Evolutionary conservation across 2,113 vertebrate species (phyloP).

Genomic region (Ameiurus melas): DNA sequence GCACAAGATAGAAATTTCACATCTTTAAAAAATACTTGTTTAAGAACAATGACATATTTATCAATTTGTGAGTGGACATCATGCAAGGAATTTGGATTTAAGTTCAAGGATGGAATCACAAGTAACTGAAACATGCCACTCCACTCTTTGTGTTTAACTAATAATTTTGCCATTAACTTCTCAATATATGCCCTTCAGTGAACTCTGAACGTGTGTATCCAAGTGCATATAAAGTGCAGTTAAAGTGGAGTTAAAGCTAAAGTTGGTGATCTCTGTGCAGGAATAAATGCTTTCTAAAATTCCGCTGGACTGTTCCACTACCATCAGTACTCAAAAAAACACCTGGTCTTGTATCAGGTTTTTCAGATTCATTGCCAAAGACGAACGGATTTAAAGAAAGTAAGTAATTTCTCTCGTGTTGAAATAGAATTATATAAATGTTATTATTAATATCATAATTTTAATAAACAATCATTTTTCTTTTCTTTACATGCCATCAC

Average conservation of each 20-base stretch:
- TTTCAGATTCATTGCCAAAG: slow-evolving; percentile 12
- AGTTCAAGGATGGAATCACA: too few species aligned
- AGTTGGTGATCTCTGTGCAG: slow-evolving; percentile 17
- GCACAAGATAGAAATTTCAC: background rate
- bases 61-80: background rate
- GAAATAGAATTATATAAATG: background rate
- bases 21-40: background rate
- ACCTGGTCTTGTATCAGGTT: slow-evolving; percentile 22
- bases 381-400: background rate
- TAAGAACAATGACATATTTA: background rate
- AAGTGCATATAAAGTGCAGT: too few species aligned
- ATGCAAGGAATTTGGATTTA: too few species aligned
- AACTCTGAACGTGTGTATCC: background rate
- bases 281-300: slow-evolving; percentile 41
- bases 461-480: background rate
- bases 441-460: background rate
- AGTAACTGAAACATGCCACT: too few species aligned
- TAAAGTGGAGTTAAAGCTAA: background rate
- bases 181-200: too few species aligned
- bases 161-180: too few species aligned
- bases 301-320: slow-evolving; percentile 16
- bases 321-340: background rate
- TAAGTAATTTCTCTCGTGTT: background rate
- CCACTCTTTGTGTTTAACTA: too few species aligned
- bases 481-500: background rate